Conservation (phyloP, 2,888 invertebrate species). For the Epsilonema sp. region DNA sequence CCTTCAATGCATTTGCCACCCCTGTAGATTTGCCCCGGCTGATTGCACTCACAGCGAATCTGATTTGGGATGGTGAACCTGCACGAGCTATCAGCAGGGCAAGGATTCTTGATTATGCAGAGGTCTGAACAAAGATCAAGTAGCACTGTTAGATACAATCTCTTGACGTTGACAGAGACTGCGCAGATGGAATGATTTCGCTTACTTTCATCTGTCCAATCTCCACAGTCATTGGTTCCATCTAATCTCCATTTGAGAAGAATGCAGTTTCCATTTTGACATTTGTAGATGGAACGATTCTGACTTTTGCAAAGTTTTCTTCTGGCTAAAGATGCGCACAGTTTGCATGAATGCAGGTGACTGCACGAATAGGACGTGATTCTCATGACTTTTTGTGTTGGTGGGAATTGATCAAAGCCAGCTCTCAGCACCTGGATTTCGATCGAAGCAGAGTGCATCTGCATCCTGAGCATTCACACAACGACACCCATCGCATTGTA, state of each 20-base stretch:
- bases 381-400: no score
- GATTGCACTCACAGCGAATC: not conserved
- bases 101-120: not conserved
- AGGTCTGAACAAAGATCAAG: not conserved
- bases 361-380: no score
- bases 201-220: conserved; percentile 5
- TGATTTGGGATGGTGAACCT: not conserved
- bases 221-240: conserved; percentile 1
- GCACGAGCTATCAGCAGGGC: not conserved
- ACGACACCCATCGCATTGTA: conserved; percentile 6
- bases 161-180: no score
- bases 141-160: not conserved
- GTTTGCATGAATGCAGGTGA: no score
- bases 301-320: not conserved
- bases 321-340: no score
- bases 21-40: not conserved
- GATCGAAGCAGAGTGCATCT: conserved; percentile 2
- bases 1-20: no score
- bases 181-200: no score
- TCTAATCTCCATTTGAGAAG: not conserved
- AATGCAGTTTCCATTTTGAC: not conserved
- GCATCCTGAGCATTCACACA: conserved; percentile 3
- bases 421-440: no score
- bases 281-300: not conserved
- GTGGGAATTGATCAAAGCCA: no score